These are phyloP conservation scores for Dasysyrphus albostriatus DNA, from an alignment of 2,888 invertebrate species.

Conservation along the genomic window DNA sequence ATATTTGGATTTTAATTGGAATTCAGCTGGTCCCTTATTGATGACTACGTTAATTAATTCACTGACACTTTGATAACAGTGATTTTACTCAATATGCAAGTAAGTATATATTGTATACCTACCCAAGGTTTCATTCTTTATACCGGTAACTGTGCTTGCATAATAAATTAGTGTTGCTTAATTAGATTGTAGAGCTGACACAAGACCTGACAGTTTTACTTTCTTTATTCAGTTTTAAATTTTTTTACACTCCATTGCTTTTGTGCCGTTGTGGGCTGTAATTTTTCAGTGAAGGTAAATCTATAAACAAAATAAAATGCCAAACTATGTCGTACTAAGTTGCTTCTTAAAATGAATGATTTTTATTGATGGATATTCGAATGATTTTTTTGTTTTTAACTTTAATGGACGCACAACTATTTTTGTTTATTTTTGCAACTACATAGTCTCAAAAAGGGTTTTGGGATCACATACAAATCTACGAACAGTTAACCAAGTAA, in stretches of 20 bases:
- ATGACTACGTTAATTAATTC: not conserved
- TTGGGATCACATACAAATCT: too few species aligned
- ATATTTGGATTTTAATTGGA: too few species aligned
- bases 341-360: not conserved
- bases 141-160: not conserved
- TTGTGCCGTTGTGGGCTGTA: not conserved
- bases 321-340: not conserved
- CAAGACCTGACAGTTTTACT: not conserved
- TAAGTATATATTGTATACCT: too few species aligned
- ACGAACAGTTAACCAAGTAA: too few species aligned
- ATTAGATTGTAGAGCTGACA: not conserved
- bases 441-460: too few species aligned
- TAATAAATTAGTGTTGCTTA: slow-evolving; percentile 12
- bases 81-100: not conserved
- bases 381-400: too few species aligned
- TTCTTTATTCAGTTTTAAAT: slow-evolving; percentile 9
- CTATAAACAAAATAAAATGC: not conserved
- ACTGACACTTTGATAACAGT: not conserved
- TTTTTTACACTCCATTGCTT: not conserved
- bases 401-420: too few species aligned
- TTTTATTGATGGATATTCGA: too few species aligned
- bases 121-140: not conserved
- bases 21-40: not conserved
- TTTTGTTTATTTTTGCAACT: too few species aligned
- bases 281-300: not conserved